phyloP scores from a whole-genome alignment of 2,113 vertebrate genomes.

The Ranitomeya variabilis region DNA sequence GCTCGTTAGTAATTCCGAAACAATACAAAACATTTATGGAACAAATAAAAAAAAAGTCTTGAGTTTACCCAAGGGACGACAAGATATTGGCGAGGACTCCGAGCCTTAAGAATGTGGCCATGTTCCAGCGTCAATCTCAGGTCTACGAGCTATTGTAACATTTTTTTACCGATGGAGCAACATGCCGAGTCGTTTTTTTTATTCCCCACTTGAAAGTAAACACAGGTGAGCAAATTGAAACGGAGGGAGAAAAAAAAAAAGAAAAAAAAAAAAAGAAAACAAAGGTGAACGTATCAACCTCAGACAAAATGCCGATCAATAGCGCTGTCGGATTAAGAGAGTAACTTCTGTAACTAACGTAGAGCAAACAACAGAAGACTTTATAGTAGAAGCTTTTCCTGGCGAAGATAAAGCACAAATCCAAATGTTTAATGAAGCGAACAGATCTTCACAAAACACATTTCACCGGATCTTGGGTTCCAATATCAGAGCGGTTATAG shows the following conservation, averaged over 20 bases:
- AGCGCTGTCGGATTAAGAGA: background rate
- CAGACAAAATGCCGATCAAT: background rate
- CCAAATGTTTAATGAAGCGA: constrained; percentile 53
- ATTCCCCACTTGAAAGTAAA: constrained; percentile 28
- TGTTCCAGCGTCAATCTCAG: constrained; percentile 23
- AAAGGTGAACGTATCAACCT: constrained; percentile 28
- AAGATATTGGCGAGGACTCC: background rate
- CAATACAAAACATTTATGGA: background rate
- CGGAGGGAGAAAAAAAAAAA: background rate
- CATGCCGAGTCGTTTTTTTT: constrained; percentile 46
- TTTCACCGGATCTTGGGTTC: constrained; percentile 19
- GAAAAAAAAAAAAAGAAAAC: background rate
- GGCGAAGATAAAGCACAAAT: constrained; percentile 18
- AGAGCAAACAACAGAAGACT: constrained; percentile 40
- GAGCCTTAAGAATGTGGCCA: constrained; percentile 34
- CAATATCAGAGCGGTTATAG: background rate
- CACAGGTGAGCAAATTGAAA: constrained; percentile 51
- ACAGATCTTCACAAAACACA: constrained; percentile 40
- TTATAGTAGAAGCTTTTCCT: constrained; percentile 27
- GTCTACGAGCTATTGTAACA: constrained; percentile 1
- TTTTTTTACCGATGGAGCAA: constrained; percentile 24
- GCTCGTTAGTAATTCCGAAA: too few species aligned
- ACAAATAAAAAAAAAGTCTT: background rate
- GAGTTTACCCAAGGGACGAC: background rate
- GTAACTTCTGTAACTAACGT: constrained; percentile 12